These are phyloP conservation scores for Aelia acuminata DNA, from an alignment of 2,888 invertebrate species.

Conservation along the genomic window DNA sequence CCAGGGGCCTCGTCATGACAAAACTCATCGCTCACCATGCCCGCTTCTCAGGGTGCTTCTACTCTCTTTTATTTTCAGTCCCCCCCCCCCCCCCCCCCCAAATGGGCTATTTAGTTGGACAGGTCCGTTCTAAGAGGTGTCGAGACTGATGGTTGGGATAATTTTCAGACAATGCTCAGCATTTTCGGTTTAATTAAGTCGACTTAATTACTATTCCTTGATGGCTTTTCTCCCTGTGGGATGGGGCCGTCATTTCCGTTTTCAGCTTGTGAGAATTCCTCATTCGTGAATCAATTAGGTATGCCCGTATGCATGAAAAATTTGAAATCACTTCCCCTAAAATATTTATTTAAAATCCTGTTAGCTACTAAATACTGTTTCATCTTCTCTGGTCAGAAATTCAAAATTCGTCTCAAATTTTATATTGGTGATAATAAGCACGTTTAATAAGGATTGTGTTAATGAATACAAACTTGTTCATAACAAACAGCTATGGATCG, in stretches of 20 bases:
- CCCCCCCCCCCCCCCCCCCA: too few species aligned
- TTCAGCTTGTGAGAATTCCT: neutral
- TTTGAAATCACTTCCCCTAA: too few species aligned
- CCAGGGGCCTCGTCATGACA: conserved; percentile 48
- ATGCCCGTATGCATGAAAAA: neutral
- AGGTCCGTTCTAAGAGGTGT: conserved; percentile 29
- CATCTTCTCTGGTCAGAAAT: too few species aligned
- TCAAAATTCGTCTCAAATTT: too few species aligned
- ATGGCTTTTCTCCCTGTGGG: conserved; percentile 23
- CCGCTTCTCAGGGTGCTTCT: neutral
- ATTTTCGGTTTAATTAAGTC: conserved; percentile 34
- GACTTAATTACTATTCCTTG: conserved; percentile 20
- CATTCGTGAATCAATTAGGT: neutral
- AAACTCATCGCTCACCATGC: conserved; percentile 38
- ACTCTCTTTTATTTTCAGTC: conserved; percentile 4
- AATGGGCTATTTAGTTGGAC: conserved; percentile 45
- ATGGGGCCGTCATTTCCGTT: neutral
- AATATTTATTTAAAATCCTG: too few species aligned
- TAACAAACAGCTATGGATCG: too few species aligned
- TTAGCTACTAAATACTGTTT: too few species aligned
- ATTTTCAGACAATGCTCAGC: conserved; percentile 45
- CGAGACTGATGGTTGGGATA: conserved; percentile 7
- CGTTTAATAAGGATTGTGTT: too few species aligned
- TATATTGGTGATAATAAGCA: too few species aligned
- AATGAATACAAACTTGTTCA: too few species aligned